Evolutionary conservation across 2,888 invertebrate genomes (phyloP).

Genomic region (Melieria crassipennis): DNA sequence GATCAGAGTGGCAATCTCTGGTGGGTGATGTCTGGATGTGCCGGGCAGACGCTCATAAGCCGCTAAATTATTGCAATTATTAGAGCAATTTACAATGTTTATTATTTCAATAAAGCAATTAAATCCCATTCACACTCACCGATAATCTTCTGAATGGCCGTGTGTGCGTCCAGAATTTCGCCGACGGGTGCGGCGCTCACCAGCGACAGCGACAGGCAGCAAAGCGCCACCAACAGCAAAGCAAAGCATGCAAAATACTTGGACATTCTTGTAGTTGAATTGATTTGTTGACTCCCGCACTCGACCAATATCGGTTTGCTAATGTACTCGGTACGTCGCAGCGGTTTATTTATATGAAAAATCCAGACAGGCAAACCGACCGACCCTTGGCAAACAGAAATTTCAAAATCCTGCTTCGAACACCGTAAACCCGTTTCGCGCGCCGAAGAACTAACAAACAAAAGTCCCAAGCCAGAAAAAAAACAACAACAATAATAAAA

Average conservation of each 20-base stretch:
- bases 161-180: conserved; percentile 1
- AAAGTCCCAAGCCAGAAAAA: background rate
- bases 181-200: background rate
- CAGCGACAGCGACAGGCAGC: conserved; percentile 7
- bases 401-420: too few relatives aligned
- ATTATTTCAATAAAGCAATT: background rate
- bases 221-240: conserved; percentile 4
- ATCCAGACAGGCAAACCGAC: too few relatives aligned
- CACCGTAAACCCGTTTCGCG: too few relatives aligned
- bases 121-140: conserved; percentile 18
- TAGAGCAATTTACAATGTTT: background rate
- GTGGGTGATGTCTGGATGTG: conserved; percentile 25
- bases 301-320: background rate
- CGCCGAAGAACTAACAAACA: background rate
- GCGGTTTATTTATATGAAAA: conserved; percentile 24
- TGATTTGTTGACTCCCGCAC: background rate
- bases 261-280: conserved; percentile 22
- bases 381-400: too few relatives aligned
- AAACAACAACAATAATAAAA: background rate
- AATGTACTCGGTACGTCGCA: conserved; percentile 6
- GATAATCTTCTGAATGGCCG: conserved; percentile 28
- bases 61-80: conserved; percentile 7
- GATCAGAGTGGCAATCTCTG: conserved; percentile 20
- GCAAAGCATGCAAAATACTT: conserved; percentile 17
- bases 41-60: conserved; percentile 32